Evolutionary conservation across 1,140 invertebrate genomes (phyloP), one percentile per base, ranked within the genome.

Genomic region (Saccostrea glomerata): DNA sequence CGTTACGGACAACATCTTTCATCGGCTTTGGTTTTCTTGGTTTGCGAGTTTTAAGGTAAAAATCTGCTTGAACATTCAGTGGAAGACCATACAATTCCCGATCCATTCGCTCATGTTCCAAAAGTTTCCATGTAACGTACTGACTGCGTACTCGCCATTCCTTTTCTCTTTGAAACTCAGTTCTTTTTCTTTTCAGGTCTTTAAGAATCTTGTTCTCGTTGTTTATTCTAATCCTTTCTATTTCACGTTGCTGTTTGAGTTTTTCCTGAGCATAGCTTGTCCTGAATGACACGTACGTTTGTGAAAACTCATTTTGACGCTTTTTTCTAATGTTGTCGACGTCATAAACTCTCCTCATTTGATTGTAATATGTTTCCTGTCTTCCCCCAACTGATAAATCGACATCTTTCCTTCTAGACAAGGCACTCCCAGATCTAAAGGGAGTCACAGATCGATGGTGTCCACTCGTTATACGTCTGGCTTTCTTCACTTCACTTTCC

Each of bases 51-150:
- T 77, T 77, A 11, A 36, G 70, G 23, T 30, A 77, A 25, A 77
- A 77, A 77, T 77, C 70, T 77, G 70, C 70, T 77, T 77, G 70
- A 36, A 77, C 70, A 36, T 77, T 36, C 25, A 77, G 25, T 25
- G 70, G 70, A 77, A 77, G 70, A 15, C 70, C 70, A 77, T 77
- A 36, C 25, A 30, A 77, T 36, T 77, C 70, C 15, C 70, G 70
- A 36, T 77, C 70, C 25, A 77, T 36, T 36, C 70, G 25, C 25
- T 77, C 70, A 25, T 77, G 70, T 36, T 77, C 70, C 25, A 77
- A 30, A 13, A 30, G 25, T 77, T 36, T 77, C 25, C 25, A 30
- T 11, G 70, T 77, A 36, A 77, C 70, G 15, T 77, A 77, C 70
- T 77, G 70, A 36, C 70, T 15, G 11, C 70, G 70, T 3, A 77